Percentiles rank a stretch among this genome's conserved stretches.
Conservation (phyloP, 2,797 vertebrate species). For the Morus bassanus region DNA sequence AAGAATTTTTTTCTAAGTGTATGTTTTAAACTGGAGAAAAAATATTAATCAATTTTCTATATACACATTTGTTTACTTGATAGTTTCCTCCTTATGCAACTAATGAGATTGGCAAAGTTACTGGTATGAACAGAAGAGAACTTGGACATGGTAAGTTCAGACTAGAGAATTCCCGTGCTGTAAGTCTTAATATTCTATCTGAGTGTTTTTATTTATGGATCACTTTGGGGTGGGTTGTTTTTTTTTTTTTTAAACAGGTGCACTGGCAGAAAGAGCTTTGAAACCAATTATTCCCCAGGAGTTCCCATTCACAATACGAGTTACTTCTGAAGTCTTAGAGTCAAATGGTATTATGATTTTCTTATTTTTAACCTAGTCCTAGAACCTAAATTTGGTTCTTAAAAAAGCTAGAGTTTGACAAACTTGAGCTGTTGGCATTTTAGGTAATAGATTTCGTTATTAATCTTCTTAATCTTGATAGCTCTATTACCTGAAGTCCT, state of each 20-base stretch:
- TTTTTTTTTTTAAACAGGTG: constrained; percentile 75
- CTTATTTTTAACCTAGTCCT: not conserved
- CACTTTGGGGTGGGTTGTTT: not conserved
- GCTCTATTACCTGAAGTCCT: not conserved
- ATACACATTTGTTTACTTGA: not conserved
- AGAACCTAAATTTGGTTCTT: not conserved
- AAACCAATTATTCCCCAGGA: constrained; percentile 91
- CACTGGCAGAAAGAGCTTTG: constrained; percentile 92
- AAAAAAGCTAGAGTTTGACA: not conserved
- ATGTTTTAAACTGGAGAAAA: not conserved
- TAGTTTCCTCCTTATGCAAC: constrained; percentile 99
- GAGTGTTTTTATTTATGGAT: not conserved
- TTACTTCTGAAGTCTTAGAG: constrained; percentile 97
- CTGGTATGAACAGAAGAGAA: constrained; percentile 89
- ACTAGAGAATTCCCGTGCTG: not conserved
- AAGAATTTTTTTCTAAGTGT: not conserved
- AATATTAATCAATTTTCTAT: not conserved
- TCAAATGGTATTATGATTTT: constrained; percentile 85
- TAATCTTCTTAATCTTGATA: not conserved
- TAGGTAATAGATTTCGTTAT: not conserved
- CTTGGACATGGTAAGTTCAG: constrained; percentile 91
- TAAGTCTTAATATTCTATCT: not conserved
- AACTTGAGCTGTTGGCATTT: not conserved
- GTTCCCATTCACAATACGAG: constrained; percentile 95
- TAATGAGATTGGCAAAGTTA: constrained; percentile 92